Evolutionary conservation across 2,888 invertebrate species (phyloP), one percentile per base, ranked within the genome.

Genomic region (Caenorhabditis plicata): DNA sequence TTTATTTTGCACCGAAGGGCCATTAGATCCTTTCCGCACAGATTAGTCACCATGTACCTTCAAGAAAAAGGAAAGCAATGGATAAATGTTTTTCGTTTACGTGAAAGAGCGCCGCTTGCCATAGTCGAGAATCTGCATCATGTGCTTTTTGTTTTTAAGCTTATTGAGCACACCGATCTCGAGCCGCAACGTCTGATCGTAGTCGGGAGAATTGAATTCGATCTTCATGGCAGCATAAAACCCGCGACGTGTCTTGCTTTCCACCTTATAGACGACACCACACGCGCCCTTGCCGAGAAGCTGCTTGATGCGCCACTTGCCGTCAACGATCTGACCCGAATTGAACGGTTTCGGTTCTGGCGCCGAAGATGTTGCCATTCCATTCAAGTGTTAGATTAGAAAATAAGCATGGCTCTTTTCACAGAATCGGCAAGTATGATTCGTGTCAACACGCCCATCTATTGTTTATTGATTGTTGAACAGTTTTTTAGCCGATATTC

Each of bases 201-300:
- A 62, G n/a, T 56, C 55, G 13, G 29, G 27, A 20, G 55, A 52
- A 5, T 41, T 35, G 22, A 45, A 62, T 27, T 55, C 55, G 33
- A 62, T 41, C 26, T 62, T 62, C 62, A 62, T 56, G 8, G 62
- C 62, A 19, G 62, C 62, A 48, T 46, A 62, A 29, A 39, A 55
- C 11, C 55, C 52, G 29, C 56, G 55, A 0, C 48, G 40, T 1
- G 29, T 52, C 26, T 43, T 48, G 29, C 56, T 55, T 32, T 55
- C 62, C 13, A 62, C 62, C 22, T 62, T 55, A 40, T 54, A 55
- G 5, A 62, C 62, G 7, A 56, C 48, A 7, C 62, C 62, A 32
- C 62, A 62, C 2, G 62, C 51, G 2, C 62, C 62, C 41, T 56
- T 55, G 7, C 62, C 62, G 17, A 61, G 19, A 35, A 50, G 43